Percentiles rank a stretch among this genome's conserved stretches.
Conservation (phyloP, 2,797 vertebrate genomes). For the Vultur gryphus region DNA sequence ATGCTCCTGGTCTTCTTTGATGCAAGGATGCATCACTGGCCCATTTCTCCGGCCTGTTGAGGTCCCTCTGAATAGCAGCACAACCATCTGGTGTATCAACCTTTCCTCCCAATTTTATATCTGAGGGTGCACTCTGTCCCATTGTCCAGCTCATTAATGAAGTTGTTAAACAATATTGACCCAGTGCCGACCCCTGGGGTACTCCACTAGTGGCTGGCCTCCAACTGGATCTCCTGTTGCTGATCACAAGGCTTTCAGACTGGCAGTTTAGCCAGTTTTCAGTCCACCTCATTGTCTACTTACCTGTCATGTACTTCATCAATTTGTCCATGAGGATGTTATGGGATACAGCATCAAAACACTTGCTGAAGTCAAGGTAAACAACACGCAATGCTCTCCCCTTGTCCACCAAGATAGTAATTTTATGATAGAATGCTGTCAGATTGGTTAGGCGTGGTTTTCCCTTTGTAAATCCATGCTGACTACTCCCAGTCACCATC, state of each 20-base stretch:
- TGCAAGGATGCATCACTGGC: neutral
- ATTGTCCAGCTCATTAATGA: neutral
- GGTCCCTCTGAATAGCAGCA: neutral
- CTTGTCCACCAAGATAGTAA: neutral
- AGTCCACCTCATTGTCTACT: neutral
- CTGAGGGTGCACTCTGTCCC: neutral
- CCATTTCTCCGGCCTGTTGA: neutral
- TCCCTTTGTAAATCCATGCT: neutral
- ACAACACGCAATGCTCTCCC: neutral
- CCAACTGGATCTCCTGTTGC: neutral
- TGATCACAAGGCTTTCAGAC: neutral
- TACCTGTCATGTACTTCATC: neutral
- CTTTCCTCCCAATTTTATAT: neutral
- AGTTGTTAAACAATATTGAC: neutral
- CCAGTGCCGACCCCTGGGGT: neutral
- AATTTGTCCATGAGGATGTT: neutral
- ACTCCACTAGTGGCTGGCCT: neutral
- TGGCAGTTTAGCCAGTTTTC: neutral
- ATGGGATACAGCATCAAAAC: neutral
- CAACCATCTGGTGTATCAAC: fast-evolving
- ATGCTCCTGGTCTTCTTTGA: neutral
- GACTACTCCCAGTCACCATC: neutral
- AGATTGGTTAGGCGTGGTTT: neutral
- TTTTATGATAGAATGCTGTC: neutral
- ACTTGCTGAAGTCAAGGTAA: neutral